Percentiles rank a stretch among this genome's conserved stretches.
Conservation (phyloP, 2,888 invertebrate genomes). For the Xiphydria camelus region DNA sequence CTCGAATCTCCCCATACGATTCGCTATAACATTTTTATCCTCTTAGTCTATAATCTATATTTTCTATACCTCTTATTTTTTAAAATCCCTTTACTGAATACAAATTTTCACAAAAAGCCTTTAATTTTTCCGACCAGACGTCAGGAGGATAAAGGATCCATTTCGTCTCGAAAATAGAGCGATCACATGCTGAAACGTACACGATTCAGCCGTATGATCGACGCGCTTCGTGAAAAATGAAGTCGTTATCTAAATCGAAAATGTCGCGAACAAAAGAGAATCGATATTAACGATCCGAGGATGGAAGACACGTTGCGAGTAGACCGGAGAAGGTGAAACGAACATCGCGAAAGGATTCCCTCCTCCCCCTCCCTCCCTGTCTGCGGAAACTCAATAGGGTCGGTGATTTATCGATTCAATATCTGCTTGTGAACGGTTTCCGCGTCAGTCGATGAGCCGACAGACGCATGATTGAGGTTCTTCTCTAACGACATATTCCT, state of each 20-base stretch:
- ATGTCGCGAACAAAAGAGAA: constrained; percentile 15
- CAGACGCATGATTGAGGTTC: not conserved
- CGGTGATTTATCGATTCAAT: not conserved
- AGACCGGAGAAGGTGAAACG: not conserved
- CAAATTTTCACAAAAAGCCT: too few species aligned
- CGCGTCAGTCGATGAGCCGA: not conserved
- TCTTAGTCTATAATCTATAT: too few species aligned
- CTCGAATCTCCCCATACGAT: too few species aligned
- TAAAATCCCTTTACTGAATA: too few species aligned
- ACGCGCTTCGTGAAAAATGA: not conserved
- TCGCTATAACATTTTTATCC: too few species aligned
- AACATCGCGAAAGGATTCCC: not conserved
- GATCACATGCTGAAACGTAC: too few species aligned
- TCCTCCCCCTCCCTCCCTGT: not conserved
- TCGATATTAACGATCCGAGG: not conserved
- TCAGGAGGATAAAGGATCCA: too few species aligned
- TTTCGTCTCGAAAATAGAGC: too few species aligned
- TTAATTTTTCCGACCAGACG: too few species aligned
- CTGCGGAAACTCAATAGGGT: not conserved
- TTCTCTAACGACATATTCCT: too few species aligned
- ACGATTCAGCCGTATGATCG: too few species aligned
- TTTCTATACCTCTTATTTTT: too few species aligned
- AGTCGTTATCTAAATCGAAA: constrained; percentile 6
- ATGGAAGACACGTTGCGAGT: not conserved
- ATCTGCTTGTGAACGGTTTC: not conserved